Evolutionary conservation across 2,113 vertebrate genomes (phyloP).

Genomic region (Ammodytes marinus): DNA sequence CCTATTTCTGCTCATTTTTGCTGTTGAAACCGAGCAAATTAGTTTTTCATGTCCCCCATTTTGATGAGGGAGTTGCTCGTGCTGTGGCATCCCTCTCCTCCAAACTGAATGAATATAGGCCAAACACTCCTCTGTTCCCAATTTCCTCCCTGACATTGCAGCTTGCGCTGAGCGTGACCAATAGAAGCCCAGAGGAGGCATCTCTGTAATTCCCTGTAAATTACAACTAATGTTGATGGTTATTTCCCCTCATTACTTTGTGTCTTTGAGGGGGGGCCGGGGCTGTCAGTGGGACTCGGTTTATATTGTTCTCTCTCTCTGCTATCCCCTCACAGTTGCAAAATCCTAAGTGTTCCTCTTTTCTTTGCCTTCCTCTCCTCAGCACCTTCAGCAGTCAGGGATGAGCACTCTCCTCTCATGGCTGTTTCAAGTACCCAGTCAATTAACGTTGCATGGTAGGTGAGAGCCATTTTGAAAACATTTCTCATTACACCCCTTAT

Average conservation of each 20-base stretch:
- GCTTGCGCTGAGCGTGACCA: constrained; percentile 67
- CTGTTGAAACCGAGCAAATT: not conserved
- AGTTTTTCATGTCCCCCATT: not conserved
- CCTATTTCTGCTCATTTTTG: not conserved
- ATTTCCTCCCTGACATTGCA: constrained; percentile 25
- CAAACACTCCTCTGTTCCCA: constrained; percentile 38
- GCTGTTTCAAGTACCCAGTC: constrained; percentile 42
- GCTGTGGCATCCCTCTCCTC: not conserved
- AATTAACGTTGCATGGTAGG: constrained; percentile 70
- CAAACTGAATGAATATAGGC: constrained; percentile 42
- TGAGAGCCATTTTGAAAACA: constrained; percentile 73
- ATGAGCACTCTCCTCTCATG: constrained; percentile 34
- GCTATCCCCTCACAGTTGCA: not conserved
- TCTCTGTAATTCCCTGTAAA: constrained; percentile 73
- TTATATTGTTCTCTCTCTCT: constrained; percentile 20
- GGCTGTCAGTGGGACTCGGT: constrained; percentile 31
- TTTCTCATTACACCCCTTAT: constrained; percentile 83
- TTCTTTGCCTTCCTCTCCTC: constrained; percentile 7
- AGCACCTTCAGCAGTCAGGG: constrained; percentile 38
- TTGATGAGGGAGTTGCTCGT: not conserved
- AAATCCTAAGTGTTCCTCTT: constrained; percentile 1
- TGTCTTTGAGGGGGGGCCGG: constrained; percentile 36
- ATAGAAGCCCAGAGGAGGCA: constrained; percentile 64
- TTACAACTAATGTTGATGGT: constrained; percentile 77
- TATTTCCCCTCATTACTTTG: constrained; percentile 56